Evolutionary conservation across 2,888 invertebrate genomes (phyloP), one percentile per base, ranked within the genome.

Genomic region (Polymixis lichenea): DNA sequence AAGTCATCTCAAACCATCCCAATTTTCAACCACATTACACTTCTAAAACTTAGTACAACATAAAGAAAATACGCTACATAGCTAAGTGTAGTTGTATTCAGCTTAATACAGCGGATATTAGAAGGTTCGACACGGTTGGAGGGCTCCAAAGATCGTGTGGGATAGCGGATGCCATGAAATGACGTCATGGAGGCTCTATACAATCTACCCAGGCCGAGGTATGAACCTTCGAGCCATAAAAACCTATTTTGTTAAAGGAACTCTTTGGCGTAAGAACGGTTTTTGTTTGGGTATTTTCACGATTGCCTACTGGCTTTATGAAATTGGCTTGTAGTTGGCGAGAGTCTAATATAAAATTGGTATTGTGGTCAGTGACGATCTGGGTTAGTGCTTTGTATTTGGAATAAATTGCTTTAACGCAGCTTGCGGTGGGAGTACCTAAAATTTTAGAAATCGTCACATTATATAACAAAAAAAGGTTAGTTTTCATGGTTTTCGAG

Each of bases 31-130:
- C 25, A 43, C 22, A 55, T 22, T 43, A 19, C 15, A 46, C 38
- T 11, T 25, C 19, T n/a, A 32, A 75, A 72, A 58, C 60, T 49
- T 51, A 62, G 13, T 55, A 56, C 7, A 49, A 46, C 38, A 19
- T 55, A 55, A 55, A 73, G 22, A 49, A 80, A 83, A 73, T 55
- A 64, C 25, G 25, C 53, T 72, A 66, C 76, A 60, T 22, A 62
- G 55, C 58, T 58, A 64, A 68, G 46, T 64, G 28, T 53, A 53
- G 70, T 49, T 55, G 22, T 55, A 60, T 69, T 56, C 51, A 55
- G 56, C 75, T 71, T 79, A 82, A 83, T 69, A 80, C 67, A 84
- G 53, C 87, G 87, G 87, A 87, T 87, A 87, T 87, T 86, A 82
- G 77, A 67, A 56, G 77, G 61, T 69, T 79, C 76, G 77, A 84